Evolutionary conservation across 1,140 invertebrate genomes (phyloP), one percentile per base, ranked within the genome.

Genomic region (Cydia strobilella): DNA sequence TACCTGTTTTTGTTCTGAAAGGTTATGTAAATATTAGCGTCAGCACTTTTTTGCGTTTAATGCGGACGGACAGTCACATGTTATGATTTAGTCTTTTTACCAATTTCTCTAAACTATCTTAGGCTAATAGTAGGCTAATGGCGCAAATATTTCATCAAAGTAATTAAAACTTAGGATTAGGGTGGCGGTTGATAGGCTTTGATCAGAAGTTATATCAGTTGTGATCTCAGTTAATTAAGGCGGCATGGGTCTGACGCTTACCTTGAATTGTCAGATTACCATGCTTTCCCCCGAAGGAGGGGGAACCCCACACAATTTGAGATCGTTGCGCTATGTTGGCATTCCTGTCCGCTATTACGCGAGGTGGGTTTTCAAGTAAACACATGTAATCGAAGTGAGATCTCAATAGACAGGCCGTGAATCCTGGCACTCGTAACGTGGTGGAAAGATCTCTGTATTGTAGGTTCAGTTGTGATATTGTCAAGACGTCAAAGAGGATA

Each of bases 121-220:
- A 27, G 65, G 65, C 23, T 12, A 18, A 7, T 18, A 35, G 27
- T 42, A 69, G 27, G 31, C 9, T 35, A n/a, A n/a, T 39, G 15
- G 31, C 65, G 65, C 65, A 35, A 69, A 69, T 69, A 65, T 66
- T 76, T 72, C 69, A 54, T 75, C 71, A 45, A 82, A 82, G 74
- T 80, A 82, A 82, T 80, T 80, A 78, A 78, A 82, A 82, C 80
- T 82, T 78, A 72, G 77, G 72, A 75, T 76, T 74, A 74, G 66
- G 75, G 39, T 63, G 73, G 45, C 39, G 23, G 48, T 42, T 75
- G 74, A 76, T 76, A 74, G 74, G 74, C 77, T 80, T 78, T 78
- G 79, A 78, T 76, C 74, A 72, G 39, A 63, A 77, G 66, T 77
- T 79, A 45, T 75, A 54, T 75, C 76, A 76, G 73, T 74, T 73